A percentile compares a stretch with the other conserved stretches of the same genome.
Conservation (phyloP, 2,113 vertebrate species). For the Bufo bufo region DNA sequence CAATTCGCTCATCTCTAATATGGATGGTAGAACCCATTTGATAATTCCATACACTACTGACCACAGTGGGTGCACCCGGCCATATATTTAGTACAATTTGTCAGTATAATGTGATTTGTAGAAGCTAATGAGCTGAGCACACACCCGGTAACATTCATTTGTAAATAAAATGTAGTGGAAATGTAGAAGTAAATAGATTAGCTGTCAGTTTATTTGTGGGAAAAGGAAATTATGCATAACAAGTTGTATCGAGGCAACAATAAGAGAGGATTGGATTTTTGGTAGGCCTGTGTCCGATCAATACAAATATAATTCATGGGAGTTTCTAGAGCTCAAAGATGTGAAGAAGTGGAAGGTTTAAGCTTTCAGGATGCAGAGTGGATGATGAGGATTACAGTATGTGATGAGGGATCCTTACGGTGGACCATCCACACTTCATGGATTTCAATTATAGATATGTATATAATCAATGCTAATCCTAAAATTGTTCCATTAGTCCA, state of each 20-base stretch:
- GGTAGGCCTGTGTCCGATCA: conserved; percentile 11
- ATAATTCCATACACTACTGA: background rate
- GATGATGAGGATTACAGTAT: background rate
- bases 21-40: no score
- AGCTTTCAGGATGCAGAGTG: background rate
- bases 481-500: background rate
- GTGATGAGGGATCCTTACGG: background rate
- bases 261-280: conserved; percentile 37
- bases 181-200: conserved; percentile 48
- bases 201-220: conserved; percentile 33
- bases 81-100: background rate
- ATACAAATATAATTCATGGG: conserved; percentile 49
- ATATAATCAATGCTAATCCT: background rate
- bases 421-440: no score
- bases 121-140: conserved; percentile 42
- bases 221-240: conserved; percentile 44
- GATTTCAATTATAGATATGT: background rate
- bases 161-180: conserved; percentile 31
- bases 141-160: conserved; percentile 1
- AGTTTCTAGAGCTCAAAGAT: background rate
- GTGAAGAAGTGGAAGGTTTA: background rate
- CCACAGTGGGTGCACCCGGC: background rate
- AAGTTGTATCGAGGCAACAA: conserved; percentile 40
- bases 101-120: conserved; percentile 24
- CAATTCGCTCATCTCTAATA: no score